phyloP scores from a whole-genome alignment of 2,888 invertebrate species.

The Synanthedon tipuliformis region DNA sequence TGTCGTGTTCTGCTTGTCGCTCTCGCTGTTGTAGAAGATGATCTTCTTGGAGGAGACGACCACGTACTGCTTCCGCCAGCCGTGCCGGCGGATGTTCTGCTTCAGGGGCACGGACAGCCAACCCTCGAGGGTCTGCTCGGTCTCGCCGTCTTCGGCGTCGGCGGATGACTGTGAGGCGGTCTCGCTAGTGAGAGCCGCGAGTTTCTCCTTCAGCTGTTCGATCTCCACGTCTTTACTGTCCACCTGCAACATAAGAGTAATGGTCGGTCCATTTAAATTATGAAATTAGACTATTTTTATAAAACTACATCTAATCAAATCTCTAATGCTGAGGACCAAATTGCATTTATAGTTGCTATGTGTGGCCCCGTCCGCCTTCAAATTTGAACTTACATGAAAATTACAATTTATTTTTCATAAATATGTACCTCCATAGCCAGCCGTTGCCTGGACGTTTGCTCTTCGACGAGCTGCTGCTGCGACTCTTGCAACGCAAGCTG shows the following conservation, averaged over 20 bases:
- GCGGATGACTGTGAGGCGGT: slow-evolving; percentile 92
- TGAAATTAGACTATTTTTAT: too few relatives aligned
- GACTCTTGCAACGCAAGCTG: slow-evolving; percentile 88
- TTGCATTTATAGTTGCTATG: too few relatives aligned
- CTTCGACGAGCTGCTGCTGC: slow-evolving; percentile 80
- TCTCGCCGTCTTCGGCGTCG: slow-evolving; percentile 85
- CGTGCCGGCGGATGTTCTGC: slow-evolving; percentile 94
- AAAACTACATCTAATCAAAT: too few relatives aligned
- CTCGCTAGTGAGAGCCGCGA: slow-evolving; percentile 83
- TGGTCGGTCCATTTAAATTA: too few relatives aligned
- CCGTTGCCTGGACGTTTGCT: slow-evolving; percentile 77
- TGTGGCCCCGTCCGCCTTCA: background rate
- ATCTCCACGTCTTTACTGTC: slow-evolving; percentile 97
- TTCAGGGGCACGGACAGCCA: slow-evolving; percentile 96
- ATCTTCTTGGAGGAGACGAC: slow-evolving; percentile 97
- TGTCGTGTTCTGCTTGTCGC: slow-evolving; percentile 92
- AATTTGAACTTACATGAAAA: background rate
- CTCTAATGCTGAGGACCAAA: too few relatives aligned
- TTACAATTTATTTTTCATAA: background rate
- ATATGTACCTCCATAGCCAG: slow-evolving; percentile 92
- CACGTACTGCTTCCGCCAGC: slow-evolving; percentile 97
- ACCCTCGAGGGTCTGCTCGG: slow-evolving; percentile 88
- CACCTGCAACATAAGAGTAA: slow-evolving; percentile 45
- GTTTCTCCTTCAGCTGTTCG: slow-evolving; percentile 89
- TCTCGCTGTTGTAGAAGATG: slow-evolving; percentile 96